These are phyloP conservation scores for Hyposmocoma kahamanoa DNA, from an alignment of 1,140 invertebrate species.

Conservation along the genomic window DNA sequence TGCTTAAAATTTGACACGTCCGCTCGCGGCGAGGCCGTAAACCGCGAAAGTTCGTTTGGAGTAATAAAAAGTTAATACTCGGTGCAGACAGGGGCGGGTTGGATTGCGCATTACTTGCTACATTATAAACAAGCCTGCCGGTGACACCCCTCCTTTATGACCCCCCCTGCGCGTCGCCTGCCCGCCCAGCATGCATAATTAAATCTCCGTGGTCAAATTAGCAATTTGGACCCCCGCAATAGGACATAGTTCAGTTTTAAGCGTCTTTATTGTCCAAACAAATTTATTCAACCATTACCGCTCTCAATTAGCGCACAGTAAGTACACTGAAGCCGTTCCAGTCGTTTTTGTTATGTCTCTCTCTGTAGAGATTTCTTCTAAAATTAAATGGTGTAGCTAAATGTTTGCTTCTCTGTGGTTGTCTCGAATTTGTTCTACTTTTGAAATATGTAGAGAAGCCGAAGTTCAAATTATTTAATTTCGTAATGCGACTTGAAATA, in stretches of 20 bases:
- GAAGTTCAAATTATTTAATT: too few relatives aligned
- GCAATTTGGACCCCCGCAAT: conserved; percentile 63
- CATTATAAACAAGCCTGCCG: conserved; percentile 66
- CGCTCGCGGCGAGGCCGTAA: conserved; percentile 32
- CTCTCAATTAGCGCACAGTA: conserved; percentile 31
- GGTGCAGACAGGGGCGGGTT: conserved; percentile 37
- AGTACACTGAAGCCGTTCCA: conserved; percentile 18
- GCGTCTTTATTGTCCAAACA: conserved; percentile 59
- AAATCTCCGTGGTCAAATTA: conserved; percentile 70
- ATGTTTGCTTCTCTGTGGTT: too few relatives aligned
- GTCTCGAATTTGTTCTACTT: too few relatives aligned
- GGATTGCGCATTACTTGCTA: conserved; percentile 59
- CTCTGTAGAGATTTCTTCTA: conserved; percentile 7
- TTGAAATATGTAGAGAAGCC: too few relatives aligned
- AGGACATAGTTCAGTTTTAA: conserved; percentile 64
- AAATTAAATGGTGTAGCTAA: conserved; percentile 10
- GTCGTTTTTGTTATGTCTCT: conserved; percentile 23
- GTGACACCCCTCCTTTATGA: conserved; percentile 61
- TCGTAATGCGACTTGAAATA: too few relatives aligned
- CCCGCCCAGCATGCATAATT: conserved; percentile 64
- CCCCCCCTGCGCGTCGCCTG: conserved; percentile 25
- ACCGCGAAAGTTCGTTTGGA: conserved; percentile 53
- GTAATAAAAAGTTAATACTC: conserved; percentile 67
- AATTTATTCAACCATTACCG: conserved; percentile 50
- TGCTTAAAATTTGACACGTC: conserved; percentile 40